Base-by-base conservation (phyloP, 2,888 invertebrate species). In the Eristalis pertinax region DNA sequence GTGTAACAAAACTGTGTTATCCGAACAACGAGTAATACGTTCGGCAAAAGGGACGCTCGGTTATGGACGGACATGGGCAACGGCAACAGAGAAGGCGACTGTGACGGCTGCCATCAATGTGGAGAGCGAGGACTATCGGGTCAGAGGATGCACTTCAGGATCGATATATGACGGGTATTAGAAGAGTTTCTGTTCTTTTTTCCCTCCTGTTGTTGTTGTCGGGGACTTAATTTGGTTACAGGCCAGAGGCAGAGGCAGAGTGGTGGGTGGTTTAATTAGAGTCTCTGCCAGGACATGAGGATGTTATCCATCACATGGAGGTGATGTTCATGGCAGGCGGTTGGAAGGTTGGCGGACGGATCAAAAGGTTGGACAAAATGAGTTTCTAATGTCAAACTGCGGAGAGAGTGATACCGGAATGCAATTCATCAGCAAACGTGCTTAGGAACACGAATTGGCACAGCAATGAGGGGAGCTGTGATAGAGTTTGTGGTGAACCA, bases 1-100 rank as follows among this genome's bases (percentile, higher is more conserved):
- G 87, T 87, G 87, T 87, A 87, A 80, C 84, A 76, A 84, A 87
- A 87, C 68, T 87, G 79, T 87, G 79, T 79, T 83, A 75, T 86
- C 78, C 69, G 81, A 69, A 74, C 81, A 77, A 67, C 65, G 76
- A 76, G 62, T 75, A 58, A 68, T 68, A 83, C 67, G 75, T 67
- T 67, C 63, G 50, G 22, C 50, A 41, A 63, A n/a, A 65, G 24
- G 69, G 24, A 26, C 68, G 32, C 24, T 35, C 68, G 32, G 35
- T 35, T 26, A 19, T 35, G 56, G 29, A 67, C 67, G 22, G 4
- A 65, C 32, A 32, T 32, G 1, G 32, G 10, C 32, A 32, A 32
- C 32, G 32, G 32, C 32, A 32, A 32, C 32, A 1, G 32, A 1
- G 32, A 32, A 2, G 32, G 32, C 32, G 4, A 7, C 7, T 0